Evolutionary conservation across 1,140 invertebrate genomes (phyloP).

Genomic region (Sinonovacula constricta): DNA sequence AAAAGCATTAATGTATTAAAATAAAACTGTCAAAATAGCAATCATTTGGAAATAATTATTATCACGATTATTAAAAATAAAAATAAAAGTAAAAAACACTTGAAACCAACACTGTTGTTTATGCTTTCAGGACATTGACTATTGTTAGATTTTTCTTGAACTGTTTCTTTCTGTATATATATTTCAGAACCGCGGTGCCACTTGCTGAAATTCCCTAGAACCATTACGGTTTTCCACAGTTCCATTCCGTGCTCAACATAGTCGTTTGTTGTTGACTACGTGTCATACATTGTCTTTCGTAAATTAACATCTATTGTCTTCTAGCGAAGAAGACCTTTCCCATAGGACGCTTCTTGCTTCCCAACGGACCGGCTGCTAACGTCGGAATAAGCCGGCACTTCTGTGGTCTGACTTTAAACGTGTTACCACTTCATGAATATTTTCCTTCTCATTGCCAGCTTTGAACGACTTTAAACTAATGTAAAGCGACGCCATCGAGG

Average conservation of each 20-base stretch:
- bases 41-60: too few relatives aligned
- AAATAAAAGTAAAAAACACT: too few relatives aligned
- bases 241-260: slow-evolving; percentile 43
- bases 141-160: too few relatives aligned
- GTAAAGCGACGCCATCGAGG: slow-evolving; percentile 40
- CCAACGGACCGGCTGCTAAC: slow-evolving; percentile 8
- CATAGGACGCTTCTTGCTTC: neutral
- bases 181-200: too few relatives aligned
- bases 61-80: too few relatives aligned
- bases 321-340: slow-evolving; percentile 33
- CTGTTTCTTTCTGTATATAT: too few relatives aligned
- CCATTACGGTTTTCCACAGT: slow-evolving; percentile 21
- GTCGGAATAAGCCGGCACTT: slow-evolving; percentile 8
- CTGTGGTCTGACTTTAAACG: slow-evolving; percentile 15
- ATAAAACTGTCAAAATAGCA: too few relatives aligned
- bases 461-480: slow-evolving; percentile 45
- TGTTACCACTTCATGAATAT: slow-evolving; percentile 44
- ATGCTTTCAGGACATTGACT: too few relatives aligned
- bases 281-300: slow-evolving; percentile 44
- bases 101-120: too few relatives aligned
- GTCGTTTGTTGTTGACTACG: slow-evolving; percentile 23
- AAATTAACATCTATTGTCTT: slow-evolving; percentile 49
- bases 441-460: slow-evolving; percentile 41
- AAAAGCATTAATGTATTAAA: too few relatives aligned
- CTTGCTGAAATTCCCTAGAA: slow-evolving; percentile 23